A percentile compares a stretch with the other conserved stretches of the same genome.
Evolutionary conservation across 2,113 vertebrate genomes (phyloP).

Genomic region (Danionella cerebrum): DNA sequence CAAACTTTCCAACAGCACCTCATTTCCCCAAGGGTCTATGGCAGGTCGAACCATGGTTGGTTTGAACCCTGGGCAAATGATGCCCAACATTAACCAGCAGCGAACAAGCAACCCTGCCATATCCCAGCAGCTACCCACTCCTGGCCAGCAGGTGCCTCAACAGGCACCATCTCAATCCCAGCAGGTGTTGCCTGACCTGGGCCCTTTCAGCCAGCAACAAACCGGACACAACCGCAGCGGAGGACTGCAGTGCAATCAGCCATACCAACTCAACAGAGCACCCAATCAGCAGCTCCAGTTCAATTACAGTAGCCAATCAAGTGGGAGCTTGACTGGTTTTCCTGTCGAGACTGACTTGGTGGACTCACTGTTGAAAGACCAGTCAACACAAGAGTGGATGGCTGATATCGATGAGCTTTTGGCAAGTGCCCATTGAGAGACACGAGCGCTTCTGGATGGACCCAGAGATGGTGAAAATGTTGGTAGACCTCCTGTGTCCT

Average conservation of each 20-base stretch:
- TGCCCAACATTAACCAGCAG: slow-evolving; percentile 67
- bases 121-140: slow-evolving; percentile 57
- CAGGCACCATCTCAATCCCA: slow-evolving; percentile 68
- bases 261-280: slow-evolving; percentile 80
- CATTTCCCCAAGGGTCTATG: slow-evolving; percentile 68
- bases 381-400: slow-evolving; percentile 96
- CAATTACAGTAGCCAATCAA: slow-evolving; percentile 71
- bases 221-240: slow-evolving; percentile 64
- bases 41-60: slow-evolving; percentile 68
- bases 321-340: slow-evolving; percentile 67
- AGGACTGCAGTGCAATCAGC: slow-evolving; percentile 81
- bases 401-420: slow-evolving; percentile 89
- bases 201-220: slow-evolving; percentile 74
- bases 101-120: slow-evolving; percentile 50
- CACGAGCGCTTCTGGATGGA: slow-evolving; percentile 4
- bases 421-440: slow-evolving; percentile 73
- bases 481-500: slow-evolving; percentile 40
- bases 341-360: slow-evolving; percentile 85
- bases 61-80: slow-evolving; percentile 76
- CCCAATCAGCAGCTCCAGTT: slow-evolving; percentile 81
- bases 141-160: slow-evolving; percentile 64
- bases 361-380: slow-evolving; percentile 89
- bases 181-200: slow-evolving; percentile 75
- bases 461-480: not conserved
- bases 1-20: slow-evolving; percentile 68